Evolutionary conservation across 2,888 invertebrate species (phyloP), one percentile per base, ranked within the genome.

Genomic region (Galerucella nymphaeae): DNA sequence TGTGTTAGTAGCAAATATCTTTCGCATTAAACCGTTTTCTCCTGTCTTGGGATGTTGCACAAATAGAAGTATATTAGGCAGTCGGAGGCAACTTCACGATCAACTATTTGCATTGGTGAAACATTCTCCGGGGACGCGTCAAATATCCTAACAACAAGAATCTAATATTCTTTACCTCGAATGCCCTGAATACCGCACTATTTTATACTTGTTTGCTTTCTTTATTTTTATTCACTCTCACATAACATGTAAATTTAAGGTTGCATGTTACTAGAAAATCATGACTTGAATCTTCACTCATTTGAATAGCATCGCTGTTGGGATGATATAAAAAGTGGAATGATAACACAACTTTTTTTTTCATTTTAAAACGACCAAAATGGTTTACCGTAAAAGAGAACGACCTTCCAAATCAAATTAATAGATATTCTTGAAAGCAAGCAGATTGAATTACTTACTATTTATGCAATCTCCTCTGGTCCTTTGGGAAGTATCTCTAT

Each of bases 211-310:
- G 70, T 70, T 73, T 67, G 57, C 66, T 65, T 71, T 71, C 73
- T 74, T 66, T 70, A 72, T 74, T 72, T 66, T 62, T 67, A 68
- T 72, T 70, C 70, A 62, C 58, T 72, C 69, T 69, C 62, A 72
- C 69, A 74, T 72, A 72, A 74, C 72, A 74, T 72, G 74, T 72
- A 74, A 70, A 77, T 77, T 78, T 83, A 82, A 82, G 83, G 83
- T 83, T 84, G 83, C 84, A 84, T 84, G 83, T 84, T 83, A 82
- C 82, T 78, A 76, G 84, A 79, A 83, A 84, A 84, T 84, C 83
- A 82, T 70, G 70, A 70, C 70, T 63, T 70, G 70, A 70, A 70
- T 70, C 62, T 48, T 41, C 45, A 63, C 63, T 63, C 53, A 50
- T 70, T 70, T 70, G 57, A 57, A 70, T 70, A 57, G 70, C 42